A percentile compares a stretch with the other conserved stretches of the same genome.
Conservation (phyloP, 2,113 vertebrate genomes). For the Apodemus speciosus region DNA sequence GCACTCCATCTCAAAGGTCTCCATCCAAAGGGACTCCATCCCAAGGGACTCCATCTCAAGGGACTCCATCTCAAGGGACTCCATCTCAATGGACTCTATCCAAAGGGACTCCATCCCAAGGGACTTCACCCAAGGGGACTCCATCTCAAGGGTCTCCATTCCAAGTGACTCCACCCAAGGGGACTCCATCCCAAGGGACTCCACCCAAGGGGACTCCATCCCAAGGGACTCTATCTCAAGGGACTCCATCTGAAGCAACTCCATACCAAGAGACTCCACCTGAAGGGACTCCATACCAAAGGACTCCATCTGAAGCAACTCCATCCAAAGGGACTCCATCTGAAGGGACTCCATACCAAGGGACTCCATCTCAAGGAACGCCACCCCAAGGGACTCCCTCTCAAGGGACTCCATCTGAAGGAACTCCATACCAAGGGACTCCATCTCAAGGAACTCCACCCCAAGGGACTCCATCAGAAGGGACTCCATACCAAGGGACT, state of each 20-base stretch:
- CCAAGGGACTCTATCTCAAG: no score
- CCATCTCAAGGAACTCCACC: background rate
- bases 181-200: background rate
- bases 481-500: background rate
- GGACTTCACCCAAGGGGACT: no score
- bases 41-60: background rate
- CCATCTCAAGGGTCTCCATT: no score
- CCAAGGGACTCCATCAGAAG: background rate
- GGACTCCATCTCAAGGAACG: fast-evolving
- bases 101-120: background rate
- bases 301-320: background rate
- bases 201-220: no score
- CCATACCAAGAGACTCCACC: no score
- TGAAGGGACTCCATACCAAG: background rate
- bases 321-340: background rate
- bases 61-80: background rate
- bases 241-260: no score
- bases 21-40: background rate
- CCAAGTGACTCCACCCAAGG: no score
- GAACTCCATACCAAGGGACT: background rate
- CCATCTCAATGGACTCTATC: background rate
- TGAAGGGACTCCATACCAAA: no score
- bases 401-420: background rate
- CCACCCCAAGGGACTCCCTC: background rate
- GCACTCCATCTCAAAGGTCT: background rate